Evolutionary conservation across 2,888 invertebrate genomes (phyloP).

Genomic region (Callosobruchus maculatus): DNA sequence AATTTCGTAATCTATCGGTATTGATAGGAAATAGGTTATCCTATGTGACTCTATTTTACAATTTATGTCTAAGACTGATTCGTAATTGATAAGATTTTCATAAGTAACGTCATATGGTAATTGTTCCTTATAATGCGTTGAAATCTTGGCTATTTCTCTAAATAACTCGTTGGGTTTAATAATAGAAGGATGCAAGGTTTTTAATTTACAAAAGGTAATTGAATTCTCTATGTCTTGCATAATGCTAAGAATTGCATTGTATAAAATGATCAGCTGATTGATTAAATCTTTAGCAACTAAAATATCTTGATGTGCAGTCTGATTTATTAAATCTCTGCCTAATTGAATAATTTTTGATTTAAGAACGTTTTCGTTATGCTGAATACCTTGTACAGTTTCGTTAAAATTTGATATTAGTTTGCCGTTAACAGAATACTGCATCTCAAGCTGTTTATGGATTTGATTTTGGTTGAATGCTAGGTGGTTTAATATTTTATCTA

Average conservation of each 20-base stretch:
- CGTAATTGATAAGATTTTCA: constrained; percentile 12
- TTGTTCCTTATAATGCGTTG: constrained; percentile 10
- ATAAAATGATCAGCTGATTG: background rate
- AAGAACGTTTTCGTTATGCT: constrained; percentile 9
- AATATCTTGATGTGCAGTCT: constrained; percentile 6
- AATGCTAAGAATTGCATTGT: background rate
- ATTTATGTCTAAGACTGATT: constrained; percentile 9
- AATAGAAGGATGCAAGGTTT: constrained; percentile 13
- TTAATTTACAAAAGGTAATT: constrained; percentile 15
- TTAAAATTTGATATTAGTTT: constrained; percentile 12
- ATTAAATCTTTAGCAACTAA: constrained; percentile 10
- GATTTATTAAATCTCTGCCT: background rate
- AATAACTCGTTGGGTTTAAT: constrained; percentile 12
- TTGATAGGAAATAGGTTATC: constrained; percentile 14
- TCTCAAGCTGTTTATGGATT: constrained; percentile 2
- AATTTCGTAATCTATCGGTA: constrained; percentile 14
- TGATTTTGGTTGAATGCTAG: constrained; percentile 1
- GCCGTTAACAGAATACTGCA: background rate
- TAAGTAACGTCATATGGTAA: constrained; percentile 9
- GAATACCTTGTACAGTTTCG: constrained; percentile 4
- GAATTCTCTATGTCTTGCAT: constrained; percentile 10
- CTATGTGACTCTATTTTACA: constrained; percentile 11
- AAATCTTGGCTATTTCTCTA: constrained; percentile 9
- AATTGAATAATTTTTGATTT: background rate
- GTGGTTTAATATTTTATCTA: constrained; percentile 6